Conservation (phyloP, 2,888 invertebrate genomes). For the Tipula vernalis region DNA sequence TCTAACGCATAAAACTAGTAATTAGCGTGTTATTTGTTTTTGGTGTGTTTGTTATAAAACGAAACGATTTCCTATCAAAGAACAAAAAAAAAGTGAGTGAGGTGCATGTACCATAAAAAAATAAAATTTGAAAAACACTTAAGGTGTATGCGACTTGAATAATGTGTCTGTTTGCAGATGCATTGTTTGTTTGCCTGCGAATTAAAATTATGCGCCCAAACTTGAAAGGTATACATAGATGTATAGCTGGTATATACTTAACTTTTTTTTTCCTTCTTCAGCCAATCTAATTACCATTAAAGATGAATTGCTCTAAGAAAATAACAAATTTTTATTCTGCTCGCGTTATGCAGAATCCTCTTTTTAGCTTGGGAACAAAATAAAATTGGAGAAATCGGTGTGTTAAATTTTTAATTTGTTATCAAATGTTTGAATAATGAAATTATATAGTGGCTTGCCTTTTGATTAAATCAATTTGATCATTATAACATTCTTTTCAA, state of each 20-base stretch:
- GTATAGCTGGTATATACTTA: not conserved
- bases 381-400: not conserved
- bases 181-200: not conserved
- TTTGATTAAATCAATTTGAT: no score
- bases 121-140: not conserved
- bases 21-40: not conserved
- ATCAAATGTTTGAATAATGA: not conserved
- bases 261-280: not conserved
- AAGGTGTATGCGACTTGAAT: not conserved
- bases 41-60: not conserved
- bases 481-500: no score
- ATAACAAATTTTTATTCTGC: no score
- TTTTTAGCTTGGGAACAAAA: not conserved
- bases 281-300: not conserved
- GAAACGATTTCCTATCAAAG: not conserved
- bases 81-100: not conserved
- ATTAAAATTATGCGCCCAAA: not conserved
- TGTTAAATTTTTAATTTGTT: not conserved
- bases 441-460: not conserved
- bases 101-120: not conserved
- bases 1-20: not conserved
- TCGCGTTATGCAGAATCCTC: not conserved
- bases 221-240: not conserved
- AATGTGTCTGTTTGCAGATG: not conserved
- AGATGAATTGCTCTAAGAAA: not conserved